Evolutionary conservation across 2,888 invertebrate genomes (phyloP), one percentile per base, ranked within the genome.

Genomic region (Marasmarcha lunaedactyla): DNA sequence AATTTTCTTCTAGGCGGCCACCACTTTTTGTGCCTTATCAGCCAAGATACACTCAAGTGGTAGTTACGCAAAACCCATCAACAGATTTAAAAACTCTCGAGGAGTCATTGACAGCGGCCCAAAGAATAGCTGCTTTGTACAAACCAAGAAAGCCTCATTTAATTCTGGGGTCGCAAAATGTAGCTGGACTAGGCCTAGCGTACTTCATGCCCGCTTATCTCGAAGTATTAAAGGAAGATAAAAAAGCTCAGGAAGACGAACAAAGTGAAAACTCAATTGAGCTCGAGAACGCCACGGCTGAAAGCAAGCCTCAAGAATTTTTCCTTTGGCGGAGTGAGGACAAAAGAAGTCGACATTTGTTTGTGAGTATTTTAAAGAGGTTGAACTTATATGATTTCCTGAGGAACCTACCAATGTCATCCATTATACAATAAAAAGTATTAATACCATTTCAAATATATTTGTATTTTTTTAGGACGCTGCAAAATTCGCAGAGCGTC

Each of bases 111-210:
- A n/a, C n/a, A n/a, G n/a, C n/a, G n/a, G 83, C 71, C 0, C 76
- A 79, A 52, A 63, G 67, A 2, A 81, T 84, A 46, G 81, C 71
- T 48, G 79, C 71, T 55, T 59, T 73, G 0, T 84, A 84, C 51
- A 50, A 61, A 27, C 65, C 2, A 50, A 62, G 7, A 55, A 59
- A 35, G 62, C 57, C 7, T n/a, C n/a, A n/a, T n/a, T 70, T 73
- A 46, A 50, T 74, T 35, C 58, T 83, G 1, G 68, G 78, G 45
- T 71, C 76, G 2, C 79, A 78, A 48, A 68, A 52, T 30, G 45
- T 79, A 38, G 81, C 83, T 30, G 83, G 83, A 9, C 50, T 72
- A 14, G 83, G 83, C 1, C 55, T 78, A 12, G 62, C 74, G 37
- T 83, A 83, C 52, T 81, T 79, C 46, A 59, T 67, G 11, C 83